Conservation (phyloP, 2,888 invertebrate species). For the Gasteruption jaculator region DNA sequence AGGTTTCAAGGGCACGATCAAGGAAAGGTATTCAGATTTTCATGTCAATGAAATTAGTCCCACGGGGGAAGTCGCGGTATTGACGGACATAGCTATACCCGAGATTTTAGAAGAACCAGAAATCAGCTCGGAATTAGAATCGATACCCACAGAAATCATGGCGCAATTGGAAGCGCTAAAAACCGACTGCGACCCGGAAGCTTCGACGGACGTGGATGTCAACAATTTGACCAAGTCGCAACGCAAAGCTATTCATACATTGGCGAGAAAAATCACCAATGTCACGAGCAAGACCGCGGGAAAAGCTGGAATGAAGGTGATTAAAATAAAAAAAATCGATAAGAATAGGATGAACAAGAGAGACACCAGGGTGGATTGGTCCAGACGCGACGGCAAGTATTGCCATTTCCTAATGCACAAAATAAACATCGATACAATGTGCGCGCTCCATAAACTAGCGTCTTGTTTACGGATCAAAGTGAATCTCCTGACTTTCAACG, state of each 20-base stretch:
- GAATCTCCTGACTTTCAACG: conserved; percentile 76
- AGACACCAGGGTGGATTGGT: conserved; percentile 62
- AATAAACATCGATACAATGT: conserved; percentile 88
- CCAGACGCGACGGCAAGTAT: conserved; percentile 60
- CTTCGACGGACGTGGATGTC: conserved; percentile 58
- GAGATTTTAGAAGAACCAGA: conserved; percentile 46
- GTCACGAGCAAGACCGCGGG: conserved; percentile 68
- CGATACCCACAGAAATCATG: conserved; percentile 61
- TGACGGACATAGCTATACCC: conserved; percentile 60
- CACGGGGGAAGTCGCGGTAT: conserved; percentile 66
- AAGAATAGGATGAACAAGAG: conserved; percentile 33
- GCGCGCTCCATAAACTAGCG: conserved; percentile 71
- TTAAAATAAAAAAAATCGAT: conserved; percentile 54
- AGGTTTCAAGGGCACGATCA: conserved; percentile 74
- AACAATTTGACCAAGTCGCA: conserved; percentile 66
- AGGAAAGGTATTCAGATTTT: conserved; percentile 87
- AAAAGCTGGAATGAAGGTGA: conserved; percentile 60
- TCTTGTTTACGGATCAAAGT: conserved; percentile 64
- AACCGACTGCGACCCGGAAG: conserved; percentile 19
- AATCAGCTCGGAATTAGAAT: conserved; percentile 29
- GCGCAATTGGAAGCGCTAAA: conserved; percentile 54
- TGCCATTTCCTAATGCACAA: conserved; percentile 89
- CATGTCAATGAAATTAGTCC: conserved; percentile 86
- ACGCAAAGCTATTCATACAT: conserved; percentile 68
- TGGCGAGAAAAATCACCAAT: conserved; percentile 63